Percentiles rank a stretch among this genome's conserved stretches.
Conservation (phyloP, 2,888 invertebrate genomes). For the Eupeodes latifasciatus region DNA sequence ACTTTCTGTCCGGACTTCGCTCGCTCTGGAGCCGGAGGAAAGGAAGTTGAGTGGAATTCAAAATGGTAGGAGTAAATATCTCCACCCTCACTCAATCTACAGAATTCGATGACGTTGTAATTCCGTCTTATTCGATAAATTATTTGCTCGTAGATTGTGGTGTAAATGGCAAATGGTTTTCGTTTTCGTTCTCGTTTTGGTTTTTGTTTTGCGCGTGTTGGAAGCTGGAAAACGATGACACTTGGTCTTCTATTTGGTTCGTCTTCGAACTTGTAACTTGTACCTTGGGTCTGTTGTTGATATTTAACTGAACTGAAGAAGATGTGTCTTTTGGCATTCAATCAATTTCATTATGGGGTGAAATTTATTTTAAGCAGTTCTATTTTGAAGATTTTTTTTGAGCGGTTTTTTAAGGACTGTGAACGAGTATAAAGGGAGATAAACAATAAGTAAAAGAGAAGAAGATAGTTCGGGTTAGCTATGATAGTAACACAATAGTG, state of each 20-base stretch:
- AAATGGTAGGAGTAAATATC: conserved; percentile 17
- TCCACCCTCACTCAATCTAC: conserved; percentile 53
- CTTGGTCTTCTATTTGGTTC: conserved; percentile 28
- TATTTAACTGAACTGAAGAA: conserved; percentile 56
- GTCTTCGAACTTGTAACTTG: not conserved
- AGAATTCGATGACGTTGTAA: conserved; percentile 68
- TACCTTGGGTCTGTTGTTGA: conserved; percentile 6
- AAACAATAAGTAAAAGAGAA: not conserved
- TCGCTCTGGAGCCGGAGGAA: too few species aligned
- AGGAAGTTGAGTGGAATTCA: conserved; percentile 42
- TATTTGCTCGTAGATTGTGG: conserved; percentile 70
- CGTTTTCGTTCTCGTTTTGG: not conserved
- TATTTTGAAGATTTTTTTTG: conserved; percentile 21
- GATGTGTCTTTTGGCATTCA: conserved; percentile 64
- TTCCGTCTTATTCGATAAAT: conserved; percentile 72
- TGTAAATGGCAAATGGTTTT: conserved; percentile 61
- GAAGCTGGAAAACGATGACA: conserved; percentile 21
- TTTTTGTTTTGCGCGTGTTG: conserved; percentile 24
- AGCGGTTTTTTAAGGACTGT: conserved; percentile 9
- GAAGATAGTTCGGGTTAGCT: too few species aligned
- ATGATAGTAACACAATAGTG: not conserved
- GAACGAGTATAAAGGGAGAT: not conserved
- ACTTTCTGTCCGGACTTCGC: not conserved
- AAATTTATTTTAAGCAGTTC: conserved; percentile 40
- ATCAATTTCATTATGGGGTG: conserved; percentile 54